Evolutionary conservation across 2,888 invertebrate species (phyloP), one percentile per base, ranked within the genome.

Genomic region (Amphiduros pacificus): DNA sequence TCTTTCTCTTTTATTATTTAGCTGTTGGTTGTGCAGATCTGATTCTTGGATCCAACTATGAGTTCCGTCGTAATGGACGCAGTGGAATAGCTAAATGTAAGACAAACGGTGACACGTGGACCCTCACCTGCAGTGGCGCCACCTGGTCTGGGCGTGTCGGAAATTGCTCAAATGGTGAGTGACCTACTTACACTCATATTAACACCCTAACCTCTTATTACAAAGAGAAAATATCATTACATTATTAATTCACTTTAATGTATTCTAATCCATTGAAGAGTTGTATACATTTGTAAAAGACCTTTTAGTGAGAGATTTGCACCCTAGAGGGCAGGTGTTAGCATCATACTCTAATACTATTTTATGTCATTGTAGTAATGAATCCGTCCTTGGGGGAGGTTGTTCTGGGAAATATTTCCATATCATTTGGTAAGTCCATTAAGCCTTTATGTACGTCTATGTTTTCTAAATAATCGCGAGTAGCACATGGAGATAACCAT

Each of bases 381-480:
- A n/a, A n/a, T 44, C 44, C 44, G n/a, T 44, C 44, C n/a, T 50
- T 58, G 20, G 58, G 58, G 22, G 48, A 58, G 20, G 58, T 58
- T 28, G 58, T 58, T 24, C 40, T 58, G 17, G 58, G 58, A 49
- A 58, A 58, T 29, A 58, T 58, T 2, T 58, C 58, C 1, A 32
- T 58, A 22, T 58, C 58, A 51, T 58, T 58, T 51, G 58, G 58
- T 58, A 50, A 58, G 58, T 58, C n/a, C n/a, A n/a, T n/a, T n/a
- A n/a, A n/a, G n/a, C n/a, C n/a, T n/a, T n/a, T n/a, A n/a, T n/a
- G n/a, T n/a, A n/a, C n/a, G n/a, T n/a, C n/a, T n/a, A n/a, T n/a
- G n/a, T n/a, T n/a, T n/a, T n/a, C n/a, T n/a, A n/a, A n/a, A n/a
- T n/a, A n/a, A n/a, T n/a, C n/a, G n/a, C n/a, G n/a, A n/a, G n/a